These are phyloP conservation scores for Cheumatopsyche charites DNA, from an alignment of 1,140 invertebrate species.

Conservation along the genomic window DNA sequence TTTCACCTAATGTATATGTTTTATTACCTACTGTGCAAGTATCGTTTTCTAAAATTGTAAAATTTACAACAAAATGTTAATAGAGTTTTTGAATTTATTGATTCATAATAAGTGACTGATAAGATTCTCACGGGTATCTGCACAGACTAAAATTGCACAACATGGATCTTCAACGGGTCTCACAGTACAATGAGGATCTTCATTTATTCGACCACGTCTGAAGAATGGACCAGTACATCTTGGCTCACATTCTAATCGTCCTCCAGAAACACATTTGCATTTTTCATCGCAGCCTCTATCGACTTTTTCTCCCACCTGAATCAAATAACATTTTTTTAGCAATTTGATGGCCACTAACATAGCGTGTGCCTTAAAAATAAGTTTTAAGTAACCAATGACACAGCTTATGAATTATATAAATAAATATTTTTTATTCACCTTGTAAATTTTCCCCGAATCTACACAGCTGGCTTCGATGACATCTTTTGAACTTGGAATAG, in stretches of 20 bases:
- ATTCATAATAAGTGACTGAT: too few relatives aligned
- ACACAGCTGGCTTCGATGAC: slow-evolving; percentile 53
- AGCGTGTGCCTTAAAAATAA: background rate
- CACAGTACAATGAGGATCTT: slow-evolving; percentile 76
- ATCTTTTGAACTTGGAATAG: slow-evolving; percentile 52
- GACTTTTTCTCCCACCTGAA: slow-evolving; percentile 68
- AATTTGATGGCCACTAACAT: too few relatives aligned
- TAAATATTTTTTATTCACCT: too few relatives aligned
- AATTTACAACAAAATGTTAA: background rate
- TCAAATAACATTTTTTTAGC: slow-evolving; percentile 6
- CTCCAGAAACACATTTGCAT: slow-evolving; percentile 68
- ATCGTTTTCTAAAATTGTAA: slow-evolving; percentile 29
- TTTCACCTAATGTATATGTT: slow-evolving; percentile 73
- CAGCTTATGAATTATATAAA: too few relatives aligned
- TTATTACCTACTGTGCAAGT: slow-evolving; percentile 78
- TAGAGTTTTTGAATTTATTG: background rate
- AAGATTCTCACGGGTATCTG: slow-evolving; percentile 58
- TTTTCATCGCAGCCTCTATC: slow-evolving; percentile 72
- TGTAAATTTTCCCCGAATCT: slow-evolving; percentile 53
- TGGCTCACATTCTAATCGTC: slow-evolving; percentile 70
- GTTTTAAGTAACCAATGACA: too few relatives aligned
- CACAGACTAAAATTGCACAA: slow-evolving; percentile 73
- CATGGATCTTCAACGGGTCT: slow-evolving; percentile 75
- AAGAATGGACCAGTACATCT: slow-evolving; percentile 69
- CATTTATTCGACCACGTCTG: slow-evolving; percentile 64